These are phyloP conservation scores for Bos taurus DNA, from an alignment of 2,113 vertebrate genomes.

Conservation along the genomic window ARS-UCD2.0 NC_037333.1:49311001-49311500, in stretches of 20 bases:
- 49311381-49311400: not conserved
- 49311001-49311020: not conserved
- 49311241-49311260: accelerated
- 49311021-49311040: not conserved
- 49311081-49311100: not conserved
- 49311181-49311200: not conserved
- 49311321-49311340: not conserved
- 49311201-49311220: not conserved
- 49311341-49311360: not conserved
- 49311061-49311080: not conserved
- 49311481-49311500: not conserved
- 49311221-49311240: not conserved
- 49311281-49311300: not conserved
- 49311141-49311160: not conserved
- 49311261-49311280: not conserved
- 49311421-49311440: not conserved
- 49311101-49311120: not conserved
- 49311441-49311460: not conserved
- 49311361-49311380: not conserved
- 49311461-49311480: not conserved
- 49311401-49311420: not conserved
- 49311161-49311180: not conserved
- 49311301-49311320: not conserved
- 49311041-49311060: not conserved
- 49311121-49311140: not conserved